Evolutionary conservation across 2,113 vertebrate genomes (phyloP).

Genomic region (Nipponia nippon): DNA sequence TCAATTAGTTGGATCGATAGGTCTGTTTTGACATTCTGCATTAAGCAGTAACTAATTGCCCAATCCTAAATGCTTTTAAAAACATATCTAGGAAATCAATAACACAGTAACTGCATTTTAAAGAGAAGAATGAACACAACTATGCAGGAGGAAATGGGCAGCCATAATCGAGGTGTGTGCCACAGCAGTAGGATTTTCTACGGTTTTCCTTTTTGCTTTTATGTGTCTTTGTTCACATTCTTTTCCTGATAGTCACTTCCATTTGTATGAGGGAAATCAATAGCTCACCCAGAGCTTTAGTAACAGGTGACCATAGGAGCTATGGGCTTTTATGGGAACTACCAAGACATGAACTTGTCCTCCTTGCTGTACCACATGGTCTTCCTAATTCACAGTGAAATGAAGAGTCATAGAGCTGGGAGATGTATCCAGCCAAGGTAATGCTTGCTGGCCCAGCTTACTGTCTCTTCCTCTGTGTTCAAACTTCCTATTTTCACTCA

Average conservation of each 20-base stretch:
- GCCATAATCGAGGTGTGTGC: background rate
- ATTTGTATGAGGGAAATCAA: background rate
- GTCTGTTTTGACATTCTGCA: slow-evolving; percentile 89
- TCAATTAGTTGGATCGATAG: slow-evolving; percentile 84
- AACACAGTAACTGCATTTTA: slow-evolving; percentile 69
- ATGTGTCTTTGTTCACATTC: background rate
- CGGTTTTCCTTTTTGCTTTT: background rate
- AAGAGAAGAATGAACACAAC: slow-evolving; percentile 33
- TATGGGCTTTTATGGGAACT: background rate
- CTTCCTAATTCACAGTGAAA: background rate
- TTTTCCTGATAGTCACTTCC: background rate
- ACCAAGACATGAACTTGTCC: background rate
- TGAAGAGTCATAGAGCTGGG: background rate
- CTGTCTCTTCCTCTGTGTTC: background rate
- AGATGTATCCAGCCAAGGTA: background rate
- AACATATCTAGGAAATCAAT: slow-evolving; percentile 85
- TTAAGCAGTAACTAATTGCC: slow-evolving; percentile 94
- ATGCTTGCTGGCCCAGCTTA: background rate
- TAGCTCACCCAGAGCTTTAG: background rate
- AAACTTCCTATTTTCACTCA: background rate
- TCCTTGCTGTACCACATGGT: background rate
- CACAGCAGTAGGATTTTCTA: background rate
- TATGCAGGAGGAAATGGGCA: background rate
- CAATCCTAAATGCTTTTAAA: slow-evolving; percentile 89
- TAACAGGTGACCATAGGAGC: background rate